Evolutionary conservation across 2,113 vertebrate species (phyloP), one percentile per base, ranked within the genome.

Genomic region (Pluvianellus socialis): DNA sequence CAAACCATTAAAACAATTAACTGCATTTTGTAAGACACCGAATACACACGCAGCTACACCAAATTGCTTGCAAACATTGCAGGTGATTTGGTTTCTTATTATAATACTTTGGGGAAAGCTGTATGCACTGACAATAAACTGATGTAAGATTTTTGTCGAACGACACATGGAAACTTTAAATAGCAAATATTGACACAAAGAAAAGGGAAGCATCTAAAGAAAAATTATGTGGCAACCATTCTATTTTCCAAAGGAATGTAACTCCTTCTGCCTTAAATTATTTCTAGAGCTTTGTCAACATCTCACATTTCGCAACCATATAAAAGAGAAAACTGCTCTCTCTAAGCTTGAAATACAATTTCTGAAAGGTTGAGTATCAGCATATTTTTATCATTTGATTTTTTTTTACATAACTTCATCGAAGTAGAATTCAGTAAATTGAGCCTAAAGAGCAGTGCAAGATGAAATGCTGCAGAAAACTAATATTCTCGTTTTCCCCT

Each of bases 1-100:
- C 91, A 92, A 95, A 94, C 5, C 0, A 95, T 93, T 95, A 67
- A 86, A 95, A 88, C 61, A 81, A 95, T 96, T 91, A 91, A 85
- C 86, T 72, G 35, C 58, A 24, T 86, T 83, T 96, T 85, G 56
- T 49, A 81, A 89, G 66, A 38, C 66, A 86, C 38, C 67, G 52
- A 90, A 79, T 83, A 83, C 59, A 88, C 71, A 90, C 71, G 68
- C 10, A 81, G 79, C 68, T 91, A 63, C 52, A 35, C 10, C 56
- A 65, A 81, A 58, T 72, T 86, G 40, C 58, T 72, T 89, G 23
- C 83, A 94, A 90, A 94, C 35, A 66, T 50, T 70, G 52, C 19
- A 18, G 35, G 35, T 81, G 49, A 65, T 72, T 88, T 79, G 44
- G 47, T 58, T 94, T 91, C 53, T 86, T 77, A 14, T 47, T 84